Percentiles rank a stretch among this genome's conserved stretches.
These are phyloP conservation scores for Heliconius sara DNA, from an alignment of 2,888 invertebrate species.

Conservation along the genomic window DNA sequence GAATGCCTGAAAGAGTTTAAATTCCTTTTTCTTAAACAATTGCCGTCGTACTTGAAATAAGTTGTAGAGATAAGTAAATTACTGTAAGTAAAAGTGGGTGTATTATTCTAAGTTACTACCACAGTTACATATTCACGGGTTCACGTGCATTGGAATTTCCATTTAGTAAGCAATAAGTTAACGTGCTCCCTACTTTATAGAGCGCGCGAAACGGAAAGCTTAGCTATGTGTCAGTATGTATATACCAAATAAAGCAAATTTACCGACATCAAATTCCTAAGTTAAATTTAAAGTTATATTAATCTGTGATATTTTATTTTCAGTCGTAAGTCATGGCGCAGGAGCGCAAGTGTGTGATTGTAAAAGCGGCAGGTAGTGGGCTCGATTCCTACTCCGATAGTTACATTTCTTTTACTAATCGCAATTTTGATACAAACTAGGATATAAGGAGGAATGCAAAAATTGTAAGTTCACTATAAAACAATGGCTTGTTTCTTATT, in stretches of 20 bases:
- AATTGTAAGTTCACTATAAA: no score
- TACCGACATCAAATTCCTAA: background rate
- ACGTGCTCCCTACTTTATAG: conserved; percentile 15
- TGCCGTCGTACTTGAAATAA: background rate
- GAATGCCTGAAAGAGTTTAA: conserved; percentile 16
- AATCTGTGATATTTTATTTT: no score
- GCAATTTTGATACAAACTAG: no score
- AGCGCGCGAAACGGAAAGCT: conserved; percentile 10
- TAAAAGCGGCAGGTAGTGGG: no score
- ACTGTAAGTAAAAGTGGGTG: background rate
- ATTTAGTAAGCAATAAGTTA: conserved; percentile 20
- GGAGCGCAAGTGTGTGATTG: no score
- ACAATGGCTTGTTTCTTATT: no score
- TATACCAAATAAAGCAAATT: background rate
- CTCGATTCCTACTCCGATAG: no score
- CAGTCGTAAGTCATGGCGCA: no score
- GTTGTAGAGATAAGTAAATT: background rate
- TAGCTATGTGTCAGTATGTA: background rate
- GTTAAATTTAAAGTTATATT: background rate
- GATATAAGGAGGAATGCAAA: no score
- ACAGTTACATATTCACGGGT: background rate
- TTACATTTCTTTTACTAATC: no score
- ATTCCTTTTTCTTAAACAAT: conserved; percentile 3
- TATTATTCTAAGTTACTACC: background rate
- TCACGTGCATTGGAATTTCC: conserved; percentile 16